Conservation (phyloP, 1,140 invertebrate species). For the Leptopilina boulardi region DNA sequence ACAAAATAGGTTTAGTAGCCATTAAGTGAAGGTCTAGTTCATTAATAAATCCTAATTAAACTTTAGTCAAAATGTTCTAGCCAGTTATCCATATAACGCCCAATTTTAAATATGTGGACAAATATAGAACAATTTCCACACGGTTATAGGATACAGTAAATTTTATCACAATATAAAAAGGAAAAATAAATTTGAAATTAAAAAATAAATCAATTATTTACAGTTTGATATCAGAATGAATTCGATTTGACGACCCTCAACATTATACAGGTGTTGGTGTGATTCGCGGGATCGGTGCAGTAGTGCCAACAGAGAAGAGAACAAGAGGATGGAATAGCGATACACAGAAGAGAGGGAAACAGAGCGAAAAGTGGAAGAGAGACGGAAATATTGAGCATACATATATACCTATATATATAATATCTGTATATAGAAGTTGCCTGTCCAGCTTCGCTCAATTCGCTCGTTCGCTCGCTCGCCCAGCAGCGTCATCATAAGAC, state of each 20-base stretch:
- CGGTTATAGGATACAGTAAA: too few relatives aligned
- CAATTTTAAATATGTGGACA: too few relatives aligned
- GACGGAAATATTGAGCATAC: background rate
- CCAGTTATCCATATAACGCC: too few relatives aligned
- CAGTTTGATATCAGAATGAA: too few relatives aligned
- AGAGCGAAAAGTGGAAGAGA: background rate
- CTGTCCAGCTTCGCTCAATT: conserved; percentile 61
- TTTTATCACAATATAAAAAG: too few relatives aligned
- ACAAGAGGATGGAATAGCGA: background rate
- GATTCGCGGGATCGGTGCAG: background rate
- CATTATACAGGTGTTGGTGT: conserved; percentile 5
- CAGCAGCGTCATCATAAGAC: conserved; percentile 76
- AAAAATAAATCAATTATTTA: too few relatives aligned
- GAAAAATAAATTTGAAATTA: too few relatives aligned
- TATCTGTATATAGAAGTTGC: background rate
- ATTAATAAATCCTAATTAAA: too few relatives aligned
- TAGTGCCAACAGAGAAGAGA: background rate
- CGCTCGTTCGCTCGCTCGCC: conserved; percentile 68
- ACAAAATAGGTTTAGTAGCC: too few relatives aligned
- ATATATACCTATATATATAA: background rate
- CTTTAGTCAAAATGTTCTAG: too few relatives aligned
- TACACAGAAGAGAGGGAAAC: background rate
- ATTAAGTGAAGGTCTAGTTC: too few relatives aligned
- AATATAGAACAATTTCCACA: too few relatives aligned
- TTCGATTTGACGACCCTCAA: background rate